A percentile compares a stretch with the other conserved stretches of the same genome.
These are phyloP conservation scores for Dryomyza anilis DNA, from an alignment of 2,888 invertebrate species.

Conservation along the genomic window DNA sequence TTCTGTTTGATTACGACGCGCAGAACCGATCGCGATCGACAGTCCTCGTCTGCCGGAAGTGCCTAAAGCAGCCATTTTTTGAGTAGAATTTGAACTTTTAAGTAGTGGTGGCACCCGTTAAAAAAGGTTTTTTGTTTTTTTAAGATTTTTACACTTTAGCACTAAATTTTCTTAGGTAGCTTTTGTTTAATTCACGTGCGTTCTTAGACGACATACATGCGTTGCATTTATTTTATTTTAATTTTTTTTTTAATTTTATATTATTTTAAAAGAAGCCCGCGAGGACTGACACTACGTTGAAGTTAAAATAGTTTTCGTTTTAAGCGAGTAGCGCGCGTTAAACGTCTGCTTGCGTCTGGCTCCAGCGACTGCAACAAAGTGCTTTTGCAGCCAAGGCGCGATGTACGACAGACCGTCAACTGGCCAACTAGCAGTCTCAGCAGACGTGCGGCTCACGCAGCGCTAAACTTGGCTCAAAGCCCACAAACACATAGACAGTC, in stretches of 20 bases:
- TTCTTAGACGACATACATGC: no score
- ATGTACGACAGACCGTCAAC: slow-evolving; percentile 19
- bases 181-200: no score
- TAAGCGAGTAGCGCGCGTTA: no score
- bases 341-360: slow-evolving; percentile 49
- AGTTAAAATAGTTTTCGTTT: no score
- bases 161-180: background rate
- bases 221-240: background rate
- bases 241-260: background rate
- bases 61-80: slow-evolving; percentile 56
- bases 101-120: background rate
- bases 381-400: slow-evolving; percentile 42
- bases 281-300: no score
- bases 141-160: background rate
- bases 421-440: no score
- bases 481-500: slow-evolving; percentile 16
- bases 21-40: slow-evolving; percentile 45
- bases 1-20: slow-evolving; percentile 51
- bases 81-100: slow-evolving; percentile 15
- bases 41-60: slow-evolving; percentile 55
- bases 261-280: background rate
- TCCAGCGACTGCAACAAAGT: slow-evolving; percentile 54
- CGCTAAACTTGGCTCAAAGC: slow-evolving; percentile 28
- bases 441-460: background rate
- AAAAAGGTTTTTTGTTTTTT: background rate